Evolutionary conservation across 1,140 invertebrate species (phyloP), one percentile per base, ranked within the genome.

Genomic region (Drosophila truncata): DNA sequence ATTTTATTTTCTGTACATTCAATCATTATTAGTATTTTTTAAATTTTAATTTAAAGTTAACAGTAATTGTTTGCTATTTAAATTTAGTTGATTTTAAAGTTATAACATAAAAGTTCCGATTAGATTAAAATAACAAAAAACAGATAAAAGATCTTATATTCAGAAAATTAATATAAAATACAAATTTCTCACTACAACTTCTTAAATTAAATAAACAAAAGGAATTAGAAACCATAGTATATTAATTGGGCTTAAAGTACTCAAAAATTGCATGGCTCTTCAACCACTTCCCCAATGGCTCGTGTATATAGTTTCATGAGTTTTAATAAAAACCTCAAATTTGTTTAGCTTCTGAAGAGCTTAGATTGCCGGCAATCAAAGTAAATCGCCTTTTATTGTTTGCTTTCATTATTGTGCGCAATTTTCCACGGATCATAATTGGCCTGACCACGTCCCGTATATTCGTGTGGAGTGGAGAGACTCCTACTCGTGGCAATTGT

Each of bases 341-440:
- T 46, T 27, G 29, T 35, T 44, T 46, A 63, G 18, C 46, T 27
- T 25, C 33, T 31, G 33, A 70, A 71, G 18, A 37, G 25, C 42
- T 47, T 49, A 59, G 41, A 72, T 39, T 31, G 52, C 50, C 13
- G 65, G 41, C 66, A 71, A 72, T 72, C 33, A 59, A 39, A 33
- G 8, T 27, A 39, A 59, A 49, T 71, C 50, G 46, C n/a, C 33
- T 49, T 41, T 58, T 49, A 72, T 60, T 41, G 54, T 72, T 46
- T 60, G 42, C 31, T 72, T 72, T 60, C 37, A 67, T 70, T 58
- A 60, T 44, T 58, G 54, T 64, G 54, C 44, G 64, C 60, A 74
- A 71, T 65, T 73, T 64, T 58, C 50, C 42, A 50, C 46, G 63
- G 44, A 39, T 82, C 31, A 67, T 82, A 86, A 86, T 86, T 79